These are phyloP conservation scores for Mimachlamys varia DNA, from an alignment of 2,888 invertebrate genomes.

Conservation along the genomic window DNA sequence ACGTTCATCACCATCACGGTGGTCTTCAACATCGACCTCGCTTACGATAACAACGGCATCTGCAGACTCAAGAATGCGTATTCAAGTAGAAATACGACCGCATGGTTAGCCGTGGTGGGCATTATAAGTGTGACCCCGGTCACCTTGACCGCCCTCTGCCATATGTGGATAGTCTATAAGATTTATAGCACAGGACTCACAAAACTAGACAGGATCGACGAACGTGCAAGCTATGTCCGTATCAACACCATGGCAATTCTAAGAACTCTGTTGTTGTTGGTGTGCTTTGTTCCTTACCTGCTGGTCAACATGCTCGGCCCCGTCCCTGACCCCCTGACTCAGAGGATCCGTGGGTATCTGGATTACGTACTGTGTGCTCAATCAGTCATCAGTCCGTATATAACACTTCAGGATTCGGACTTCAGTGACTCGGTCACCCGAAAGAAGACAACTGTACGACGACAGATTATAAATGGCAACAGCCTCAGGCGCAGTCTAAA, in stretches of 20 bases:
- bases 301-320: slow-evolving; percentile 47
- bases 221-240: slow-evolving; percentile 46
- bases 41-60: slow-evolving; percentile 8
- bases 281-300: slow-evolving; percentile 50
- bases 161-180: slow-evolving; percentile 50
- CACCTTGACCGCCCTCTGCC: slow-evolving; percentile 43
- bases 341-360: slow-evolving; percentile 39
- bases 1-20: slow-evolving; percentile 38
- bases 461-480: background rate
- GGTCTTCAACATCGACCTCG: slow-evolving; percentile 4
- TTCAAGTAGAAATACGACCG: background rate
- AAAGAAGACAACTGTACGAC: slow-evolving; percentile 12
- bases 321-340: slow-evolving; percentile 32
- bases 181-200: slow-evolving; percentile 51
- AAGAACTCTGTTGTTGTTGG: slow-evolving; percentile 49
- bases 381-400: slow-evolving; percentile 52
- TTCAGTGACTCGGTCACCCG: slow-evolving; percentile 49
- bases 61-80: slow-evolving; percentile 26
- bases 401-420: slow-evolving; percentile 57
- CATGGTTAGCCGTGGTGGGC: slow-evolving; percentile 33
- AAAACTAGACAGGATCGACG: slow-evolving; percentile 49
- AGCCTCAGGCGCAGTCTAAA: slow-evolving; percentile 43
- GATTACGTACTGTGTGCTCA: slow-evolving; percentile 53
- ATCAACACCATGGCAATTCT: slow-evolving; percentile 50
- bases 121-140: slow-evolving; percentile 47